Percentiles rank a stretch among this genome's conserved stretches.
phyloP scores from a whole-genome alignment of 2,888 invertebrate species.

The Phalera bucephala region DNA sequence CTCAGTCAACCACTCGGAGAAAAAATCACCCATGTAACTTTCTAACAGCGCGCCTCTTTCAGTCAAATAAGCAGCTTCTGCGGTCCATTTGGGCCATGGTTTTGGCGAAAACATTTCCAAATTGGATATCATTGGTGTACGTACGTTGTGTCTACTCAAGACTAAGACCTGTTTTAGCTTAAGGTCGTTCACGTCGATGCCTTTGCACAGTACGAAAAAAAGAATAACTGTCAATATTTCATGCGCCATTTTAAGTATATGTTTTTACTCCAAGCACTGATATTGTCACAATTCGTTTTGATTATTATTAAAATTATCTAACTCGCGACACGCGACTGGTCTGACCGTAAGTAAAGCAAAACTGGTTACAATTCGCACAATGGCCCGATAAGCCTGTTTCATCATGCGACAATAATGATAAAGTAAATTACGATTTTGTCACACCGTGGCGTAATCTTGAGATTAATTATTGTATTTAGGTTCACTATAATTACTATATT shows the following conservation, averaged over 20 bases:
- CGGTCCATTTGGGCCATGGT: slow-evolving; percentile 50
- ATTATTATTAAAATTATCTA: neutral
- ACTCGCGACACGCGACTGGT: slow-evolving; percentile 3
- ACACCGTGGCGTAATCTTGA: slow-evolving; percentile 22
- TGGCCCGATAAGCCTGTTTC: slow-evolving; percentile 22
- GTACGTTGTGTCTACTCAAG: slow-evolving; percentile 59
- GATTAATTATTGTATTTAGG: neutral
- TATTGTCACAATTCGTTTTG: neutral
- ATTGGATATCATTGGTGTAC: slow-evolving; percentile 50
- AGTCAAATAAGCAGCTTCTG: slow-evolving; percentile 49
- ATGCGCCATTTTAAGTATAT: slow-evolving; percentile 14
- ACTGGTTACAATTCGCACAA: slow-evolving; percentile 15
- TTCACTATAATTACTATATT: neutral
- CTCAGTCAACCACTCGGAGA: slow-evolving; percentile 50
- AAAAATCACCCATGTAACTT: slow-evolving; percentile 56
- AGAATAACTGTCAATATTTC: slow-evolving; percentile 7
- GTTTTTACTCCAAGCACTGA: neutral
- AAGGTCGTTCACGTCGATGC: slow-evolving; percentile 13
- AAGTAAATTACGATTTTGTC: slow-evolving; percentile 10
- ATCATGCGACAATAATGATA: slow-evolving; percentile 21
- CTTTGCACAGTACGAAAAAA: slow-evolving; percentile 12
- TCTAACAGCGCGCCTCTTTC: slow-evolving; percentile 59
- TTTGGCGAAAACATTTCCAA: slow-evolving; percentile 44
- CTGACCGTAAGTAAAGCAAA: slow-evolving; percentile 4
- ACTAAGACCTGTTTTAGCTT: slow-evolving; percentile 50